Percentiles rank a stretch among this genome's conserved stretches.
These are phyloP conservation scores for Nesospiza acunhae DNA, from an alignment of 2,113 vertebrate species.

Conservation along the genomic window DNA sequence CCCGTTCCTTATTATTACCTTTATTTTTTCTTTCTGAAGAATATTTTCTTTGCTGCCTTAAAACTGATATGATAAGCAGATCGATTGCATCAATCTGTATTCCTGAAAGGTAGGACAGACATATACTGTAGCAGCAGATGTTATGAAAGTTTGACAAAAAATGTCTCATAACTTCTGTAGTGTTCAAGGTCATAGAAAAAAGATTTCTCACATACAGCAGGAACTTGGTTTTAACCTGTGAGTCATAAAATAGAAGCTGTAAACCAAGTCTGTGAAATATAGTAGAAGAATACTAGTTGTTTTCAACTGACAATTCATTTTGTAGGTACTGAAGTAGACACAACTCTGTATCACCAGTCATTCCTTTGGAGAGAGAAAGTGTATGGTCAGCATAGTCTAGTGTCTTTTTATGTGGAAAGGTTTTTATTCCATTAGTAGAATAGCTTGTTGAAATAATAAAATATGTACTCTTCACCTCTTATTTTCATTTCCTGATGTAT, in stretches of 20 bases:
- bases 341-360: neutral
- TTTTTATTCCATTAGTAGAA: slow-evolving; percentile 50
- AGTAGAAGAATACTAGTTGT: slow-evolving; percentile 24
- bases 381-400: slow-evolving; percentile 23
- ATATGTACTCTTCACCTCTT: slow-evolving; percentile 51
- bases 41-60: slow-evolving; percentile 31
- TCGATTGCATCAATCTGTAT: neutral
- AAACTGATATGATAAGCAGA: neutral
- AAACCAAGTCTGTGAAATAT: slow-evolving; percentile 28
- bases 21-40: slow-evolving; percentile 33
- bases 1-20: slow-evolving; percentile 23
- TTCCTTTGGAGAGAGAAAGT: neutral
- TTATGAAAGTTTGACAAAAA: slow-evolving; percentile 25
- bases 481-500: slow-evolving; percentile 64
- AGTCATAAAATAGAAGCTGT: slow-evolving; percentile 41
- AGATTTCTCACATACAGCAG: neutral
- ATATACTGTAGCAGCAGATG: neutral
- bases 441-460: slow-evolving; percentile 62
- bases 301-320: slow-evolving; percentile 45
- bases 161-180: neutral
- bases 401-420: slow-evolving; percentile 7
- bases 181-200: slow-evolving; percentile 37
- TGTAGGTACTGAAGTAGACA: slow-evolving; percentile 15
- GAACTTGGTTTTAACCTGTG: neutral
- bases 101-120: neutral